phyloP scores from a whole-genome alignment of 2,888 invertebrate species.

The Incurvaria masculella region DNA sequence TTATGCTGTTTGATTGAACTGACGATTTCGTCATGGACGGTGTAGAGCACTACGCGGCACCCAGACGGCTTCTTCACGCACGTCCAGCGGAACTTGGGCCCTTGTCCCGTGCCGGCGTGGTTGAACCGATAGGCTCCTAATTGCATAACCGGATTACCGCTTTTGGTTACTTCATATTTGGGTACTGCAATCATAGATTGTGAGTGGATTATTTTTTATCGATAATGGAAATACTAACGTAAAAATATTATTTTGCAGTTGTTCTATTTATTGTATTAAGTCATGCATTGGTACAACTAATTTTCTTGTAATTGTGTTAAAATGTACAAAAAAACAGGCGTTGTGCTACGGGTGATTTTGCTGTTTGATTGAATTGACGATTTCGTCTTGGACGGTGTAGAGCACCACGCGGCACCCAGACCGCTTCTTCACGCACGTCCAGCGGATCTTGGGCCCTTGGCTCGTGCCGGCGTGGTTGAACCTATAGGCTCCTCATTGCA shows the following conservation, averaged over 20 bases:
- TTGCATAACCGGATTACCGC: constrained; percentile 23
- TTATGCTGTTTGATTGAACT: constrained; percentile 14
- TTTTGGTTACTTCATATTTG: too few species aligned
- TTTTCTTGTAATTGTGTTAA: too few species aligned
- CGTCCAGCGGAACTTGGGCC: constrained; percentile 32
- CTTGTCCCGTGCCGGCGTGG: constrained; percentile 19
- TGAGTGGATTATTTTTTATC: too few species aligned
- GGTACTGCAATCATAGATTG: too few species aligned
- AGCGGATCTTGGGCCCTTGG: constrained; percentile 12
- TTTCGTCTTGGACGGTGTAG: constrained; percentile 16
- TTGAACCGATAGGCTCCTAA: constrained; percentile 27
- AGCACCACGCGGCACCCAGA: constrained; percentile 18
- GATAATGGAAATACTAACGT: too few species aligned
- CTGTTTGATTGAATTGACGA: too few species aligned
- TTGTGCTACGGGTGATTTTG: constrained; percentile 15
- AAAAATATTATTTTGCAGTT: too few species aligned
- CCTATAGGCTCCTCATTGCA: constrained; percentile 25
- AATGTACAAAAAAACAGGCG: too few species aligned
- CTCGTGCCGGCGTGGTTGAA: constrained; percentile 24
- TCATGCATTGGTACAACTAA: too few species aligned
- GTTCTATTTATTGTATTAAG: too few species aligned
- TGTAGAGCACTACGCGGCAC: constrained; percentile 33
- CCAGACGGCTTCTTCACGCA: constrained; percentile 50
- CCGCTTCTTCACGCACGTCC: constrained; percentile 1
- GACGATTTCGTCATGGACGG: constrained; percentile 19